A percentile compares a stretch with the other conserved stretches of the same genome.
These are phyloP conservation scores for Silurus lanzhouensis DNA, from an alignment of 2,797 vertebrate species.

Conservation along the genomic window DNA sequence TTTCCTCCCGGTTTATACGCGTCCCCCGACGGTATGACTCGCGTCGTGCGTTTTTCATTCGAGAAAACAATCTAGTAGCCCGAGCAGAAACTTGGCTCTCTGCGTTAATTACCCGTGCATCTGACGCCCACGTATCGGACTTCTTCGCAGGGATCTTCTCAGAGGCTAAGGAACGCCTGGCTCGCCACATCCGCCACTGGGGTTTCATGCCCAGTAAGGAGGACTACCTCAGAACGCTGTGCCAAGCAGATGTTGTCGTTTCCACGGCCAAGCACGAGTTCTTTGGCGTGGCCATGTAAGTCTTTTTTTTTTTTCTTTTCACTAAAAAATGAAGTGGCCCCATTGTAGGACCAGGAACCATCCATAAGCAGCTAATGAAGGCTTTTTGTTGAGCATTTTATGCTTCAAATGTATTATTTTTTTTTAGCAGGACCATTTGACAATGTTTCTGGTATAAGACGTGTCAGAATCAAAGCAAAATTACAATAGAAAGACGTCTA, in stretches of 20 bases:
- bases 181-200: conserved; percentile 84
- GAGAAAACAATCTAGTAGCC: conserved; percentile 35
- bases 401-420: background rate
- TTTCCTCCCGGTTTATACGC: conserved; percentile 56
- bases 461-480: background rate
- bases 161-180: conserved; percentile 77
- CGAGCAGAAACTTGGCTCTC: conserved; percentile 49
- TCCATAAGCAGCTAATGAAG: background rate
- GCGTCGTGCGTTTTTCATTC: conserved; percentile 52
- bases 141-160: conserved; percentile 83
- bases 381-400: background rate
- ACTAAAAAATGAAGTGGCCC: background rate
- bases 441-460: background rate
- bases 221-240: conserved; percentile 84
- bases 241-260: conserved; percentile 89
- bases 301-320: conserved; percentile 49
- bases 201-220: conserved; percentile 88
- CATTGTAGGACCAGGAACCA: background rate
- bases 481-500: background rate
- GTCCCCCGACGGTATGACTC: conserved; percentile 47
- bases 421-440: background rate
- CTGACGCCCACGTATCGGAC: conserved; percentile 39
- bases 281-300: conserved; percentile 98
- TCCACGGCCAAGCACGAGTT: conserved; percentile 97
- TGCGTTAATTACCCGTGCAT: conserved; percentile 37